Percentiles rank a stretch among this genome's conserved stretches.
Conservation (phyloP, 2,113 vertebrate species). For the Ageneiosus marmoratus region DNA sequence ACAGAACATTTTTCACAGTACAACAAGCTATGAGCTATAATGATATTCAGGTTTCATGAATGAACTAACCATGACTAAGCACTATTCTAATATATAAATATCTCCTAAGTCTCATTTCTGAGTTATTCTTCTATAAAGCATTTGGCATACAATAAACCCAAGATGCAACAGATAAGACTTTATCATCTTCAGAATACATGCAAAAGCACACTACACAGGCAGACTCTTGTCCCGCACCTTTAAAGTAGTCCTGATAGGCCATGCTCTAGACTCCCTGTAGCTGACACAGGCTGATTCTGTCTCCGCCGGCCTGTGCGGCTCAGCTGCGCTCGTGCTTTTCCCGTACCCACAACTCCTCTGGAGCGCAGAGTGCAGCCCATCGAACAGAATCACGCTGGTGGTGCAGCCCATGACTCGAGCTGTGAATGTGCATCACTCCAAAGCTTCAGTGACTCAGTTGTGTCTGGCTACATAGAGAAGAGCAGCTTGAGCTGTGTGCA, state of each 20-base stretch:
- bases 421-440: slow-evolving; percentile 74
- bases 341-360: slow-evolving; percentile 91
- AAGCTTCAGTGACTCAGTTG: slow-evolving; percentile 62
- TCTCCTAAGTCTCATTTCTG: background rate
- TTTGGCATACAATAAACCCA: background rate
- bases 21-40: background rate
- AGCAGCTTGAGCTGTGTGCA: background rate
- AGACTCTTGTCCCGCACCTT: slow-evolving; percentile 65
- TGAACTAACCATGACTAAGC: slow-evolving; percentile 19
- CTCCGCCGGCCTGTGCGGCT: slow-evolving; percentile 81
- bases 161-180: background rate
- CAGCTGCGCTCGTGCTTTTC: slow-evolving; percentile 85
- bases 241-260: slow-evolving; percentile 74
- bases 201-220: background rate
- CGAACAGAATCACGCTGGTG: slow-evolving; percentile 88
- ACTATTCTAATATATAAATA: background rate
- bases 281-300: slow-evolving; percentile 73
- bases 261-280: slow-evolving; percentile 82
- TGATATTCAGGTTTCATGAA: background rate
- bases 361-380: slow-evolving; percentile 88
- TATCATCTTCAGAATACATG: background rate
- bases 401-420: slow-evolving; percentile 90
- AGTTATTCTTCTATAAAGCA: background rate
- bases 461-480: slow-evolving; percentile 23
- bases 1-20: background rate